These are phyloP conservation scores for Drosophila chauvacae DNA, from an alignment of 1,140 invertebrate species.

Conservation along the genomic window DNA sequence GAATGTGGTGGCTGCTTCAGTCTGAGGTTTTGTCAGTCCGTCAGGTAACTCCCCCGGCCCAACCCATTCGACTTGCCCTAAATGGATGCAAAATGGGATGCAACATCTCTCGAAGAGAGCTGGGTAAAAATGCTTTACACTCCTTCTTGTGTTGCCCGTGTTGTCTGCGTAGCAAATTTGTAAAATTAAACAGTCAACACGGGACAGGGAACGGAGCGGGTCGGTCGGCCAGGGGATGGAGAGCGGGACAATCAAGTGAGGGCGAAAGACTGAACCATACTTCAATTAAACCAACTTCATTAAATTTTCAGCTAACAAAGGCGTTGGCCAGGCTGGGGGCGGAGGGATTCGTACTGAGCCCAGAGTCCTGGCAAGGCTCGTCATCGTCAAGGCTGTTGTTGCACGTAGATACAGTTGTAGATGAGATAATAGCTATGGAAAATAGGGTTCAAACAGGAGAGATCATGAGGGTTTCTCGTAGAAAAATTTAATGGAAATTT, in stretches of 20 bases:
- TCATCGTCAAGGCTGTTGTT: conserved; percentile 63
- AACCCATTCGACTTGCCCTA: conserved; percentile 63
- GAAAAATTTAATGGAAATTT: too few species aligned
- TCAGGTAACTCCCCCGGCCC: conserved; percentile 25
- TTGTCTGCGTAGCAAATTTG: conserved; percentile 82
- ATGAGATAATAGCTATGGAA: not conserved
- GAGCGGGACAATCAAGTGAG: conserved; percentile 31
- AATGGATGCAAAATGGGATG: conserved; percentile 75
- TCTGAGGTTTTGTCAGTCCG: conserved; percentile 22
- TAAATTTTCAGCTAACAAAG: conserved; percentile 84
- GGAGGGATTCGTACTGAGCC: conserved; percentile 7
- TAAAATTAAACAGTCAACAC: conserved; percentile 82
- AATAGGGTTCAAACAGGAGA: too few species aligned
- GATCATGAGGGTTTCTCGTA: not conserved
- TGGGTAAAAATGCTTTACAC: conserved; percentile 67
- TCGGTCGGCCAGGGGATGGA: not conserved
- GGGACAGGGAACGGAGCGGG: not conserved
- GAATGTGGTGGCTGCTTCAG: conserved; percentile 6
- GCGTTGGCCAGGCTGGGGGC: conserved; percentile 56
- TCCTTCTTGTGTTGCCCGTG: conserved; percentile 32
- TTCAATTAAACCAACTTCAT: conserved; percentile 84
- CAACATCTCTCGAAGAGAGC: conserved; percentile 31
- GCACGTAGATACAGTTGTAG: conserved; percentile 43
- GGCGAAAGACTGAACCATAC: conserved; percentile 59
- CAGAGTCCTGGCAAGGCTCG: conserved; percentile 24